Evolutionary conservation across 1,140 invertebrate species (phyloP), one percentile per base, ranked within the genome.

Genomic region (Tribolium castaneum): DNA sequence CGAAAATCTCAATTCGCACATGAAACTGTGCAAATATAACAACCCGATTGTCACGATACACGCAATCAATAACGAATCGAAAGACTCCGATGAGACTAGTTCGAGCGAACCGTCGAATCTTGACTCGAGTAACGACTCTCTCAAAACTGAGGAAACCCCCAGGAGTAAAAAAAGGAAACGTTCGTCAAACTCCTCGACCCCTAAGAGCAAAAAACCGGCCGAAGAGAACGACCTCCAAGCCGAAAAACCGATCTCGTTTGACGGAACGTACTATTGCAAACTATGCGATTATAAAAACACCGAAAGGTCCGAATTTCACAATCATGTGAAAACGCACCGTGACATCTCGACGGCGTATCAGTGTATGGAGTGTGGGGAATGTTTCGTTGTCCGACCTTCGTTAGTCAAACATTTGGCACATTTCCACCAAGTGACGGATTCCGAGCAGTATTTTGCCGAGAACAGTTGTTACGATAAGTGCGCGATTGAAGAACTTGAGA

Each of bases 351-450:
- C 88, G 71, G 88, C 90, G 51, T 92, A 90, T 81, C 88, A 92
- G 72, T 93, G 92, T 81, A 86, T 92, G 83, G 92, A 93, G 82
- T 93, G 92, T 82, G 92, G 91, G 0, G 88, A 91, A 76, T 92
- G 91, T 84, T 93, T 93, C 82, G 90, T 91, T 10, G 91, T 92
- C 0, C 90, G 90, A 75, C 89, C 90, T 3, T 91, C 91, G 51
- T 87, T 93, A 71, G 87, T 89, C 5, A 93, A 90, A 84, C 92
- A 93, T 85, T 85, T 93, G 6, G 86, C 90, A 75, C 88, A 91
- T 45, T 89, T 88, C 79, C 92, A 93, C 82, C 85, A 87, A 25
- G 90, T 93, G 66, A 81, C 84, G 1, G 86, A 92, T 87, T 87
- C 88, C 9, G 88, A 90, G 3, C 81, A 81, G 7, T 93, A 93